Percentiles rank a stretch among this genome's conserved stretches.
Evolutionary conservation across 2,113 vertebrate species (phyloP).

Genomic region (Sclerurus mexicanus): DNA sequence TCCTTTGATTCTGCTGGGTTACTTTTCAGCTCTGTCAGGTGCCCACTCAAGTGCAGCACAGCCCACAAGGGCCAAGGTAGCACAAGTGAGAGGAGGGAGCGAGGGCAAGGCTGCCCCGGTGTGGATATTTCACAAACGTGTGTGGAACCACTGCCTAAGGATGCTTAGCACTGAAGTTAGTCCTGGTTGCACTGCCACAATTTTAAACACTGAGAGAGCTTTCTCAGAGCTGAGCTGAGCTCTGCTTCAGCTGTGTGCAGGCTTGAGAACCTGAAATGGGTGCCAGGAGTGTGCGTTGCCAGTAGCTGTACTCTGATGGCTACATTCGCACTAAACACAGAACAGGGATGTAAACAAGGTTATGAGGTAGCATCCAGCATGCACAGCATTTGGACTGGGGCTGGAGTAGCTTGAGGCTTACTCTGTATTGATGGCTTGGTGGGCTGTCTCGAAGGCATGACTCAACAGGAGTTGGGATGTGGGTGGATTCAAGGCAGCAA

Average conservation of each 20-base stretch:
- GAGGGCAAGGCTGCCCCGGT: background rate
- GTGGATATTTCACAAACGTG: rapidly evolving
- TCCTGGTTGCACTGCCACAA: background rate
- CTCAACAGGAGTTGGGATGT: background rate
- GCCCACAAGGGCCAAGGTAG: background rate
- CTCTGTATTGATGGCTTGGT: background rate
- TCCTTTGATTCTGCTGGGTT: background rate
- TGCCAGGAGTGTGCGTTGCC: background rate
- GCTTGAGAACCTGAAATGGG: background rate
- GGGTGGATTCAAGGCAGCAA: background rate
- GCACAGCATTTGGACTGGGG: background rate
- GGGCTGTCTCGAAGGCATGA: background rate
- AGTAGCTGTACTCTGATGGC: background rate
- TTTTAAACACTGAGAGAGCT: background rate
- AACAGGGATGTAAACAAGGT: rapidly evolving
- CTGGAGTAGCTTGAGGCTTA: background rate
- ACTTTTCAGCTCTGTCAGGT: background rate
- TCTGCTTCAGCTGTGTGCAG: background rate
- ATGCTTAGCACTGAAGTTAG: background rate
- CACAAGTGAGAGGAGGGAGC: background rate
- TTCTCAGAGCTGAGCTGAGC: background rate
- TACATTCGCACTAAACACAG: background rate
- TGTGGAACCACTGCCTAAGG: background rate
- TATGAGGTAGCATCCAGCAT: background rate
- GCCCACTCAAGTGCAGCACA: background rate